Evolutionary conservation across 2,797 vertebrate species (phyloP).

Genomic region (Periparus ater): DNA sequence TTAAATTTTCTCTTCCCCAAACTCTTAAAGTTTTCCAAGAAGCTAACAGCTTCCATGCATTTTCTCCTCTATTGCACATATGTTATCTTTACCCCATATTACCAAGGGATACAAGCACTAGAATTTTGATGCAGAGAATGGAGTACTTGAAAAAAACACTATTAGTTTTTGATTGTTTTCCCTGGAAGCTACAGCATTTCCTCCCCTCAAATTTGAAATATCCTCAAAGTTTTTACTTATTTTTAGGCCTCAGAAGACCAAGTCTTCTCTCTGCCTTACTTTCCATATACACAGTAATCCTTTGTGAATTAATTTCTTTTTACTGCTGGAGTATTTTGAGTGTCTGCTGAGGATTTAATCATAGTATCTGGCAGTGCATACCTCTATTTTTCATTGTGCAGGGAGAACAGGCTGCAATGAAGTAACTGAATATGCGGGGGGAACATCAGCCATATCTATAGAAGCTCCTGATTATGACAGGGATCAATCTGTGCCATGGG

Average conservation of each 20-base stretch:
- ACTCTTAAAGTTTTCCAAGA: background rate
- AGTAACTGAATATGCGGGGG: background rate
- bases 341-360: background rate
- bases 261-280: background rate
- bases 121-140: background rate
- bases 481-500: background rate
- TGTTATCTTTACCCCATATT: background rate
- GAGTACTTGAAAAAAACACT: background rate
- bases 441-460: background rate
- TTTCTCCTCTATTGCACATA: background rate
- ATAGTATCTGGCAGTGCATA: background rate
- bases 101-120: background rate
- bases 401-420: background rate
- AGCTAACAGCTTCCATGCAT: background rate
- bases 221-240: background rate
- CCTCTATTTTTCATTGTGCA: background rate
- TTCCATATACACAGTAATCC: background rate
- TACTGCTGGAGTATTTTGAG: background rate
- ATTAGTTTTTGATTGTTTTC: background rate
- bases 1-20: conserved; percentile 36
- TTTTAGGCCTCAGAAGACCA: background rate
- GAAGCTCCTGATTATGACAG: background rate
- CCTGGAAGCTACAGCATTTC: background rate
- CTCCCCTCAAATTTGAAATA: background rate
- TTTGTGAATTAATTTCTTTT: conserved; percentile 18